Conservation (phyloP, 2,888 invertebrate species). For the Tuberolachnus salignus region DNA sequence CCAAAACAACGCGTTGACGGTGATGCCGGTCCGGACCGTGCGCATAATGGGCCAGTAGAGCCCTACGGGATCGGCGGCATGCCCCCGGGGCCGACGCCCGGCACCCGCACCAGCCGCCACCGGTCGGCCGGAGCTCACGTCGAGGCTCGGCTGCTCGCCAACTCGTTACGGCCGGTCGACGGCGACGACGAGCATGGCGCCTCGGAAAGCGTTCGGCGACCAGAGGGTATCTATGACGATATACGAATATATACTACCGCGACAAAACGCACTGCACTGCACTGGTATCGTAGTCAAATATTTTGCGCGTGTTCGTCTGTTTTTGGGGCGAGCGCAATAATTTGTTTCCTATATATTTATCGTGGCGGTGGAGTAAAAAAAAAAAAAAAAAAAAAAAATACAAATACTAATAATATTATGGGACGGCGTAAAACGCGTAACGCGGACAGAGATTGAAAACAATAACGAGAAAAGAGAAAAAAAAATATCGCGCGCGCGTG, state of each 20-base stretch:
- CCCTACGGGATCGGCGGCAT: slow-evolving; percentile 46
- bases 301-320: too few species aligned
- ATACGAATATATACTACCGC: neutral
- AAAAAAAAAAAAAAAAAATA: too few species aligned
- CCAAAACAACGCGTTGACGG: slow-evolving; percentile 51
- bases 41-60: slow-evolving; percentile 53
- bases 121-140: neutral
- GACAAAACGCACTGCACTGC: too few species aligned
- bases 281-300: too few species aligned
- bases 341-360: too few species aligned
- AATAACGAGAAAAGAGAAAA: too few species aligned
- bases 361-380: neutral
- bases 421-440: neutral
- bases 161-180: neutral
- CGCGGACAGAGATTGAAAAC: too few species aligned
- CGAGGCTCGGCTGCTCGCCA: neutral
- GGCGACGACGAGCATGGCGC: neutral
- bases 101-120: slow-evolving; percentile 17
- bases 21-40: slow-evolving; percentile 41
- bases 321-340: too few species aligned
- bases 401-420: neutral
- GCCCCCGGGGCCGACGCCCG: slow-evolving; percentile 13
- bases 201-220: neutral
- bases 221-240: too few species aligned
- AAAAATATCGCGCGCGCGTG: neutral